Evolutionary conservation across 2,888 invertebrate genomes (phyloP).

Genomic region (Amblyjoppa proteus): DNA sequence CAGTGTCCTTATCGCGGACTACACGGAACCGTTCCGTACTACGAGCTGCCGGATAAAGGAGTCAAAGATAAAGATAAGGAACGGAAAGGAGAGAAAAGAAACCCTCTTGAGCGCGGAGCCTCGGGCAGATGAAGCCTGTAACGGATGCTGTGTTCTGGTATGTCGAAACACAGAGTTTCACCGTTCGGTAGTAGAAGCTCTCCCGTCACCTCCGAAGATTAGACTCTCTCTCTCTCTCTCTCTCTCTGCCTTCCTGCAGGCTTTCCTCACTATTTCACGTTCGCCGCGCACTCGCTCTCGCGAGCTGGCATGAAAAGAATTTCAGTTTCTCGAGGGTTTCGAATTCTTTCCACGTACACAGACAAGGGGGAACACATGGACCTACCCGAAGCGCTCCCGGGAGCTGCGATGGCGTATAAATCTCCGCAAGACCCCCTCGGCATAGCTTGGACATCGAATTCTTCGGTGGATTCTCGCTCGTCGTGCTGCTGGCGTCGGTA

Average conservation of each 20-base stretch:
- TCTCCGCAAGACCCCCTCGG: slow-evolving; percentile 34
- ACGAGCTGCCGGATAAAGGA: slow-evolving; percentile 55
- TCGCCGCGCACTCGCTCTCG: neutral
- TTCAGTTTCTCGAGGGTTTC: slow-evolving; percentile 49
- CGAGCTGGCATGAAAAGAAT: slow-evolving; percentile 30
- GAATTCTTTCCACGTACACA: slow-evolving; percentile 51
- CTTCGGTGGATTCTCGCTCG: slow-evolving; percentile 50
- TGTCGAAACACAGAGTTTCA: slow-evolving; percentile 57
- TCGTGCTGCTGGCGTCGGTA: slow-evolving; percentile 35
- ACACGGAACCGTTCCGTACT: slow-evolving; percentile 47
- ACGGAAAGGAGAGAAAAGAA: slow-evolving; percentile 18
- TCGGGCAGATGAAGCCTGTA: slow-evolving; percentile 12
- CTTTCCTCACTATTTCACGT: slow-evolving; percentile 13
- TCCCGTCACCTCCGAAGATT: slow-evolving; percentile 57
- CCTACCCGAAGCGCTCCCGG: neutral
- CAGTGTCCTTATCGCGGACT: slow-evolving; percentile 57
- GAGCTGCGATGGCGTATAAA: slow-evolving; percentile 50
- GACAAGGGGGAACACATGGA: neutral
- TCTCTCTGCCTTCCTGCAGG: slow-evolving; percentile 2
- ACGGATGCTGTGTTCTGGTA: slow-evolving; percentile 48
- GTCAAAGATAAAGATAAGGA: slow-evolving; percentile 56
- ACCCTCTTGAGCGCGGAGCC: slow-evolving; percentile 9
- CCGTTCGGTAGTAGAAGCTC: slow-evolving; percentile 44
- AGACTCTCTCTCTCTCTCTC: slow-evolving; percentile 16
- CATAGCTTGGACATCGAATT: slow-evolving; percentile 56